Conservation (phyloP, 1,140 invertebrate species). For the Pseudomyrmex gracilis region DNA sequence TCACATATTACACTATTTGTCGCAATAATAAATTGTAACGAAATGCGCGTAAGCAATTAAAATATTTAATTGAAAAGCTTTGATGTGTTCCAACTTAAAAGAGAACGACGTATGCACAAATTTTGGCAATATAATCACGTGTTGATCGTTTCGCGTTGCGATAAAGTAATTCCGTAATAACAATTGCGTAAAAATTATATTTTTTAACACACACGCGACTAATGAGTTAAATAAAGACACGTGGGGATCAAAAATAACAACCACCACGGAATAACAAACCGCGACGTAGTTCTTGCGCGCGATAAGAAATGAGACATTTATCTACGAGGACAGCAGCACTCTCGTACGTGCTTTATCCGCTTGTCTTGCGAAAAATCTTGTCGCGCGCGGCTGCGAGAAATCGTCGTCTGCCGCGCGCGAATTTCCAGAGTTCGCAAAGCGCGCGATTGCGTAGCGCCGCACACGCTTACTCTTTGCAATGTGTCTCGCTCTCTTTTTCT, state of each 20-base stretch:
- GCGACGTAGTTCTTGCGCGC: slow-evolving; percentile 16
- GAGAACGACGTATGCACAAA: too few species aligned
- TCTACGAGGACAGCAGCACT: slow-evolving; percentile 43
- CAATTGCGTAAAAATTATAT: not conserved
- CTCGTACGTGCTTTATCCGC: slow-evolving; percentile 42
- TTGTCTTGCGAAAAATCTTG: slow-evolving; percentile 35
- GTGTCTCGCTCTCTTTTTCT: too few species aligned
- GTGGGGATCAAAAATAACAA: slow-evolving; percentile 14
- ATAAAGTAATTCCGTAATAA: too few species aligned
- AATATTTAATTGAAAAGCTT: too few species aligned
- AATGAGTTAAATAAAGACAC: slow-evolving; percentile 27
- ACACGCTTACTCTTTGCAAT: slow-evolving; percentile 42
- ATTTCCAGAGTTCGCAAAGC: slow-evolving; percentile 15
- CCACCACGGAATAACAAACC: slow-evolving; percentile 8
- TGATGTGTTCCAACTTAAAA: too few species aligned
- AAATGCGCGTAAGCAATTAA: too few species aligned
- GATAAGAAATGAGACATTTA: slow-evolving; percentile 38
- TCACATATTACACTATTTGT: not conserved
- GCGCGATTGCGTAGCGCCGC: slow-evolving; percentile 76
- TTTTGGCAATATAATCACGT: too few species aligned
- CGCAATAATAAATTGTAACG: not conserved
- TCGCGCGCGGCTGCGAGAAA: slow-evolving; percentile 22
- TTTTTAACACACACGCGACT: not conserved
- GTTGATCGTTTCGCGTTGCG: too few species aligned
- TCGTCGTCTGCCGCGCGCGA: slow-evolving; percentile 27